Conservation (phyloP, 64 coral and sea anemone species). For the Pocillopora damicornis region DNA sequence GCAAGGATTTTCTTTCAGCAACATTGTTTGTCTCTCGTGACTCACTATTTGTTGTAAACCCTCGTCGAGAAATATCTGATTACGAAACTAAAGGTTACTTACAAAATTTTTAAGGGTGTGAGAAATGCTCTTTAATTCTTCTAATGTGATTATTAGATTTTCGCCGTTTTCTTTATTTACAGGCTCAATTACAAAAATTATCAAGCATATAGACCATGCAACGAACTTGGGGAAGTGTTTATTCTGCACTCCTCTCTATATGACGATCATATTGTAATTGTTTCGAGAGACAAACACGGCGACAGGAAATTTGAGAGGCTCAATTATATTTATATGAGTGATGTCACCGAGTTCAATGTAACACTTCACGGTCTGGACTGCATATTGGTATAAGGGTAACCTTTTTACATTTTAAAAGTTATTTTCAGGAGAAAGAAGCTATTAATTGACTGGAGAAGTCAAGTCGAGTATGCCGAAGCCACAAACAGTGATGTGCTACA, state of each 20-base stretch:
- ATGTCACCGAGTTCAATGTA: neutral
- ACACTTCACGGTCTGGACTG: neutral
- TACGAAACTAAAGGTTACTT: neutral
- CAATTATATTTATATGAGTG: neutral
- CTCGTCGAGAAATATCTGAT: neutral
- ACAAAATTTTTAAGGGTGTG: neutral
- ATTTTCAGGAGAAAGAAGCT: neutral
- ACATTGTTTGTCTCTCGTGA: constrained; percentile 16
- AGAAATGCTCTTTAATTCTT: neutral
- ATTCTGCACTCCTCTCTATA: neutral
- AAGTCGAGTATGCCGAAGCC: constrained; percentile 68
- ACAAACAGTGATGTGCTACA: constrained; percentile 80
- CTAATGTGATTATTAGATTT: neutral
- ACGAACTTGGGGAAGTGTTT: neutral
- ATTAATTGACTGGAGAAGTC: neutral
- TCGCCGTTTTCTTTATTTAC: neutral
- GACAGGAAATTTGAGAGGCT: neutral
- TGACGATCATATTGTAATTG: constrained; percentile 17
- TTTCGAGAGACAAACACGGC: neutral
- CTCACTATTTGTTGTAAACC: constrained; percentile 31
- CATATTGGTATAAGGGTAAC: neutral
- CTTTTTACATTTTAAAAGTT: neutral
- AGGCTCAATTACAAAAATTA: neutral
- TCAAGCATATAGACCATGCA: neutral
- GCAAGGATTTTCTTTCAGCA: neutral